Evolutionary conservation across 2,113 vertebrate species (phyloP), one percentile per base, ranked within the genome.

Genomic region (Ia io): DNA sequence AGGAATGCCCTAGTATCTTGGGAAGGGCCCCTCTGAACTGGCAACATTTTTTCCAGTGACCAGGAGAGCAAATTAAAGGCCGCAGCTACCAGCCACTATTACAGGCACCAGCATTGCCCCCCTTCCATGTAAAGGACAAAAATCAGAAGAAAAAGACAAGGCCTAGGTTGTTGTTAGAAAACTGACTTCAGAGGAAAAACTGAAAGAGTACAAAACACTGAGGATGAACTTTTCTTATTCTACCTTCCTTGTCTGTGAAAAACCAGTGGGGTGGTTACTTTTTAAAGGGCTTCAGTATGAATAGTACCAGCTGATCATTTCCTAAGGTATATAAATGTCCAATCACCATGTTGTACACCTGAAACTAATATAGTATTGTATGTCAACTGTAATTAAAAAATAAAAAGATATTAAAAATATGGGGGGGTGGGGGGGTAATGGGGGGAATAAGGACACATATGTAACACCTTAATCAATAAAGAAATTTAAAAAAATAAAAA

Each of bases 171-270:
- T 67, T 83, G 44, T 47, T 93, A 53, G 49, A 56, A 63, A 83
- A 59, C 65, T 84, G 82, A 90, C 65, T 82, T 93, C 47, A 82
- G 61, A 77, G 49, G 44, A 84, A 87, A 91, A 95, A 30, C 22
- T 37, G 6, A 23, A 47, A 88, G 88, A n/a, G 35, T 30, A 2
- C 59, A 9, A 74, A 86, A 13, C 2, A 9, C 32, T 59, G 5
- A 84, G 32, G 44, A 30, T 18, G 1, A 76, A 53, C 10, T 35
- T 40, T 56, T 88, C 35, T 63, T 80, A 12, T 82, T 71, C 65
- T 77, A 9, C 82, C 37, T 91, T 93, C 25, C 84, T 92, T 71
- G 18, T 35, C n/a, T 12, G 2, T 91, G 35, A 63, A 70, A 91
- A 78, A 65, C n/a, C 70, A 83, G 47, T 32, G 3, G 1, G 12